phyloP scores from a whole-genome alignment of 2,888 invertebrate species.

The Petrolisthes cinctipes region DNA sequence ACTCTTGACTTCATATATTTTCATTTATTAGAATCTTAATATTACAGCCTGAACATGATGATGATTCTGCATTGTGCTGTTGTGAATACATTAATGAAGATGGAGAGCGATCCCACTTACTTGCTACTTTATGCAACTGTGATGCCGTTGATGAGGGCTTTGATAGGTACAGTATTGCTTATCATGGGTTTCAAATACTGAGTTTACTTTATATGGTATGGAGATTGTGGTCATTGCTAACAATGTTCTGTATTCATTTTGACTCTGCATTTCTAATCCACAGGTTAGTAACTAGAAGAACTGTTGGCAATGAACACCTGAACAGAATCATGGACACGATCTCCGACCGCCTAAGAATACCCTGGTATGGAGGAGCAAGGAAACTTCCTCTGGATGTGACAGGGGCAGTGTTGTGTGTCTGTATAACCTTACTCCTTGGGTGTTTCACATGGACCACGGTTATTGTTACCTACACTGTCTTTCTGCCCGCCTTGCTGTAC shows the following conservation, averaged over 20 bases:
- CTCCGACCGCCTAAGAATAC: slow-evolving; percentile 59
- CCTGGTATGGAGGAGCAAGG: slow-evolving; percentile 60
- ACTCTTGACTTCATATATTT: not conserved
- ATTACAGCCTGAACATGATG: not conserved
- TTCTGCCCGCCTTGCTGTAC: slow-evolving; percentile 47
- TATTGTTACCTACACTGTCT: slow-evolving; percentile 49
- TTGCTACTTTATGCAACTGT: slow-evolving; percentile 58
- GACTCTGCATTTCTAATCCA: not conserved
- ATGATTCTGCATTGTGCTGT: slow-evolving; percentile 58
- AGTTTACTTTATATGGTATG: not conserved
- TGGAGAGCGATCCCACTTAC: slow-evolving; percentile 57
- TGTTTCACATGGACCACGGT: slow-evolving; percentile 50
- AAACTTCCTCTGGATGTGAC: slow-evolving; percentile 44
- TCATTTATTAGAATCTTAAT: not conserved
- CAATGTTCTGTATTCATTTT: too few relatives aligned
- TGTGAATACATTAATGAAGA: slow-evolving; percentile 62
- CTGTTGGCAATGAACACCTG: slow-evolving; percentile 13
- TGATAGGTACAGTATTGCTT: slow-evolving; percentile 51
- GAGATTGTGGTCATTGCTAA: too few relatives aligned
- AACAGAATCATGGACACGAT: slow-evolving; percentile 45
- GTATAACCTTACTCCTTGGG: slow-evolving; percentile 42
- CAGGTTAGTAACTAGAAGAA: slow-evolving; percentile 39
- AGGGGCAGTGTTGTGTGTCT: slow-evolving; percentile 37
- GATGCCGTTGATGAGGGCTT: slow-evolving; percentile 61
- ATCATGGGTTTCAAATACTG: not conserved